Evolutionary conservation across 2,113 vertebrate genomes (phyloP).

Genomic region (Carassius gibelio): DNA sequence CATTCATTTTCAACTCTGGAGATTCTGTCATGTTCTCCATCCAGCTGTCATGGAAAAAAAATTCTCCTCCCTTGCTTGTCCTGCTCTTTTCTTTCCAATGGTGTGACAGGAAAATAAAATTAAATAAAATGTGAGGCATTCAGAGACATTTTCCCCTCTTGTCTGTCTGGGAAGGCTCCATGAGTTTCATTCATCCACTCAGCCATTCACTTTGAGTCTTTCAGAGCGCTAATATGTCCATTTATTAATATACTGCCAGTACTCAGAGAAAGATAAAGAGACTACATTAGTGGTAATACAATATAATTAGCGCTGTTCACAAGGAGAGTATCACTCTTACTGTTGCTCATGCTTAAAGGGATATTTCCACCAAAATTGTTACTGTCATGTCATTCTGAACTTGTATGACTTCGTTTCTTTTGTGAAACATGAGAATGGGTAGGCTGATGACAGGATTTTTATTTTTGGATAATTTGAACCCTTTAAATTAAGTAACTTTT

Average conservation of each 20-base stretch:
- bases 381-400: too few relatives aligned
- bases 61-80: background rate
- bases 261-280: constrained; percentile 1
- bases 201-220: constrained; percentile 11
- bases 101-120: background rate
- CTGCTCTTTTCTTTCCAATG: background rate
- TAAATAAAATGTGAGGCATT: background rate
- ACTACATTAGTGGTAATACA: constrained; percentile 21
- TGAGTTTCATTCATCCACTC: constrained; percentile 10
- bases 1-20: constrained; percentile 12
- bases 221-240: constrained; percentile 5
- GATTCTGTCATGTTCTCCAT: constrained; percentile 5
- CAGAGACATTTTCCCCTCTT: background rate
- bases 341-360: background rate
- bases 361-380: background rate
- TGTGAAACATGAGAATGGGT: too few relatives aligned
- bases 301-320: background rate
- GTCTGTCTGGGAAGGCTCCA: background rate
- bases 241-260: constrained; percentile 15
- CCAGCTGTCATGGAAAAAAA: background rate
- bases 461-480: too few relatives aligned
- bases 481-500: too few relatives aligned
- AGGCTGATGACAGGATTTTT: too few relatives aligned
- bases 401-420: too few relatives aligned
- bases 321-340: background rate